Evolutionary conservation across 2,888 invertebrate species (phyloP).

Genomic region (Sisyra nigra): DNA sequence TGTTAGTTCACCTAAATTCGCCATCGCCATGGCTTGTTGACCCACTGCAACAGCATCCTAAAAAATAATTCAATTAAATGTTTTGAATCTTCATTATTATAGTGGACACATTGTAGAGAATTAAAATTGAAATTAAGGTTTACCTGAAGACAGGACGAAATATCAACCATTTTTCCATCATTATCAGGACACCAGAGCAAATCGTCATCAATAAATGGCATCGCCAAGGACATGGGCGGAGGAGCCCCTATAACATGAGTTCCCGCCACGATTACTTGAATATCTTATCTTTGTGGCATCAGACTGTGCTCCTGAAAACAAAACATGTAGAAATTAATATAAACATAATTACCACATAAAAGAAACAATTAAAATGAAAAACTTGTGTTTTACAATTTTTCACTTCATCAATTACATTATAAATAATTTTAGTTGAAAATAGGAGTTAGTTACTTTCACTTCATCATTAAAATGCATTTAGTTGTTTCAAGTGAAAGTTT

Average conservation of each 20-base stretch:
- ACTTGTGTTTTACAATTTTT: background rate
- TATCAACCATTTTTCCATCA: slow-evolving; percentile 86
- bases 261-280: slow-evolving; percentile 27
- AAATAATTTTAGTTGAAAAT: too few species aligned
- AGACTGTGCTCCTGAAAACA: slow-evolving; percentile 3
- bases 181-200: slow-evolving; percentile 88
- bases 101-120: background rate
- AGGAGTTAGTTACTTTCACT: slow-evolving; percentile 1
- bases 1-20: slow-evolving; percentile 45
- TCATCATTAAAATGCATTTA: slow-evolving; percentile 1
- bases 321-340: background rate
- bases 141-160: slow-evolving; percentile 78
- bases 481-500: slow-evolving; percentile 2
- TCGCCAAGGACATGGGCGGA: slow-evolving; percentile 53
- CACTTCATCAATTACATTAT: too few species aligned
- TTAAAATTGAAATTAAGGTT: slow-evolving; percentile 14
- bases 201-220: slow-evolving; percentile 95
- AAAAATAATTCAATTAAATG: slow-evolving; percentile 17
- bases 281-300: slow-evolving; percentile 1
- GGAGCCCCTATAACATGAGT: slow-evolving; percentile 37
- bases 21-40: slow-evolving; percentile 28
- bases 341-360: background rate
- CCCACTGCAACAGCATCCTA: slow-evolving; percentile 46
- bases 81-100: slow-evolving; percentile 5
- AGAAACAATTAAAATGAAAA: background rate